These are phyloP conservation scores for Oxygymnocypris stewartii DNA, from an alignment of 2,113 vertebrate species.

Conservation along the genomic window DNA sequence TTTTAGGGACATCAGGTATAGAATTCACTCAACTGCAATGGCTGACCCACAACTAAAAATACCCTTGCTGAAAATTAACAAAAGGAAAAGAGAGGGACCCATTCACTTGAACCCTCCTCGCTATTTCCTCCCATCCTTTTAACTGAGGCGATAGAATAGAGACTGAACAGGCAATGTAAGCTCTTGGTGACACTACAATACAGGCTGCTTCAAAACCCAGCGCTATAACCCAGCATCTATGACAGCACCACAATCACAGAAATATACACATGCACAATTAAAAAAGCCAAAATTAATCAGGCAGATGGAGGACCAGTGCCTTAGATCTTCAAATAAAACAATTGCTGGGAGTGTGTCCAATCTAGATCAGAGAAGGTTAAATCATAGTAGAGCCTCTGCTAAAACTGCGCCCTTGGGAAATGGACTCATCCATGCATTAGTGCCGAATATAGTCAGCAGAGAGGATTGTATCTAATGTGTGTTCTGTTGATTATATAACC, in stretches of 20 bases:
- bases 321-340: slow-evolving; percentile 26
- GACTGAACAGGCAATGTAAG: neutral
- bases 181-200: slow-evolving; percentile 12
- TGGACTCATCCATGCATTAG: slow-evolving; percentile 7
- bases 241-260: neutral
- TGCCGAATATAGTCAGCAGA: neutral
- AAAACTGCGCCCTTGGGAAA: slow-evolving; percentile 7
- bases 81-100: slow-evolving; percentile 21
- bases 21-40: slow-evolving; percentile 19
- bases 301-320: neutral
- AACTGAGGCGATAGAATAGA: slow-evolving; percentile 29
- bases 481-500: slow-evolving; percentile 42
- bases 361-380: slow-evolving; percentile 29
- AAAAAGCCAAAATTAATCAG: slow-evolving; percentile 24
- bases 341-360: slow-evolving; percentile 5
- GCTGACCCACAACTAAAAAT: slow-evolving; percentile 41
- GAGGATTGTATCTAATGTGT: slow-evolving; percentile 23
- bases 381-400: neutral
- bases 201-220: neutral
- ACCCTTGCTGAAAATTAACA: neutral
- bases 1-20: neutral
- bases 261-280: neutral
- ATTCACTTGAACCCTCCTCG: slow-evolving; percentile 12
- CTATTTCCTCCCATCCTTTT: slow-evolving; percentile 25
- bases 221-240: neutral